phyloP scores from a whole-genome alignment of 23 tunicate genomes.

The Styela plicata region DNA sequence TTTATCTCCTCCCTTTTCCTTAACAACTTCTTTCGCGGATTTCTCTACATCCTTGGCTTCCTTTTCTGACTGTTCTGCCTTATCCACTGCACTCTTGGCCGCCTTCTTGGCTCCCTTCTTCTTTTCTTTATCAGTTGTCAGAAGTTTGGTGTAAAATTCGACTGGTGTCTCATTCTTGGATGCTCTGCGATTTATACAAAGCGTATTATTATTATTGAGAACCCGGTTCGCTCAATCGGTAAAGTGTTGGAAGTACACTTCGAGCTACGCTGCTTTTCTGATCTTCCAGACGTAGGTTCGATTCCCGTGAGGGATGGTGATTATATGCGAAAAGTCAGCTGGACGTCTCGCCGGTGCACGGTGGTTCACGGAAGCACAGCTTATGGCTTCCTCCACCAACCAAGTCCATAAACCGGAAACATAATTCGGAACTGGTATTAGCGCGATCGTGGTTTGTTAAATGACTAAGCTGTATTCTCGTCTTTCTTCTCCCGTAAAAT shows the following conservation, averaged over 20 bases:
- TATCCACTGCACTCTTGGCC: not conserved
- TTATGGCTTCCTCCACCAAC: no score
- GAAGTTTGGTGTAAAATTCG: not conserved
- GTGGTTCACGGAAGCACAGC: no score
- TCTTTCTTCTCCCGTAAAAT: no score
- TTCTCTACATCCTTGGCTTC: not conserved
- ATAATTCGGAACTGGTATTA: no score
- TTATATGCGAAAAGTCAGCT: no score
- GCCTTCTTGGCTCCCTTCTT: not conserved
- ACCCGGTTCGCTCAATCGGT: not conserved
- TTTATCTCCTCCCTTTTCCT: not conserved
- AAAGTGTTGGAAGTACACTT: not conserved
- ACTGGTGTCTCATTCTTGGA: not conserved
- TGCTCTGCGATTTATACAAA: not conserved
- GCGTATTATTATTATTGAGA: not conserved
- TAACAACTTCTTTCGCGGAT: not conserved
- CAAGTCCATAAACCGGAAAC: no score
- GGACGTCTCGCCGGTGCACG: no score
- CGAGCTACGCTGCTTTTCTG: no score
- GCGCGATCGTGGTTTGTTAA: no score
- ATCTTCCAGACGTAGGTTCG: no score
- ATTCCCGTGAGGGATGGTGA: no score
- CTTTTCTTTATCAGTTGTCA: not conserved
- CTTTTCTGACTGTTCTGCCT: not conserved
- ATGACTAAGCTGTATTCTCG: no score